Percentiles rank a stretch among this genome's conserved stretches.
phyloP scores from a whole-genome alignment of 1,140 invertebrate genomes.

The Acromyrmex echinatior region DNA sequence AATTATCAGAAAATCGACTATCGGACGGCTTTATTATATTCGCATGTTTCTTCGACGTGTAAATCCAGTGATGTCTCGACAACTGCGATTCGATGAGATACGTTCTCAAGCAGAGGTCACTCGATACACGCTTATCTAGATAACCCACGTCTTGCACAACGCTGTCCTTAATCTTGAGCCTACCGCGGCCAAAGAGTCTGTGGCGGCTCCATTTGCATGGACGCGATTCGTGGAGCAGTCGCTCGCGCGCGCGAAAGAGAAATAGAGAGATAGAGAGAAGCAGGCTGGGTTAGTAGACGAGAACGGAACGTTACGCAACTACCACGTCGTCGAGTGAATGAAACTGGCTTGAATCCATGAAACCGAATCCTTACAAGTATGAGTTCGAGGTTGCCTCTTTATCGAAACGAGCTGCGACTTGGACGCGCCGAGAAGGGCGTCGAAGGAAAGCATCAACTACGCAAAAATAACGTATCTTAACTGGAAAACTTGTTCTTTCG shows the following conservation, averaged over 20 bases:
- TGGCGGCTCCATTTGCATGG: constrained; percentile 67
- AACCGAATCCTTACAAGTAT: constrained; percentile 61
- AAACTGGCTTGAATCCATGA: constrained; percentile 76
- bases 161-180: constrained; percentile 75
- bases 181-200: constrained; percentile 45
- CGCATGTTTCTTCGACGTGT: neutral
- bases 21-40: neutral
- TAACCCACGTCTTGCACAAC: constrained; percentile 67
- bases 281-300: constrained; percentile 57
- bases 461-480: neutral
- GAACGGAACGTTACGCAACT: constrained; percentile 65
- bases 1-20: neutral
- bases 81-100: constrained; percentile 21
- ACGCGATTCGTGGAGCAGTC: constrained; percentile 47
- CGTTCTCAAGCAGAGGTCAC: constrained; percentile 45
- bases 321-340: constrained; percentile 71
- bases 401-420: neutral
- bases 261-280: constrained; percentile 52
- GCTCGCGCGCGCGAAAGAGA: constrained; percentile 45
- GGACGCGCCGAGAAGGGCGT: constrained; percentile 12
- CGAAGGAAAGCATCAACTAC: neutral
- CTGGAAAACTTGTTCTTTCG: neutral
- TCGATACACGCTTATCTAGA: constrained; percentile 61
- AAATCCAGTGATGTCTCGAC: neutral
- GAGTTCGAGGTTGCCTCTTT: constrained; percentile 19